Evolutionary conservation across 2,797 vertebrate genomes (phyloP).

Genomic region (Cynopterus sphinx): DNA sequence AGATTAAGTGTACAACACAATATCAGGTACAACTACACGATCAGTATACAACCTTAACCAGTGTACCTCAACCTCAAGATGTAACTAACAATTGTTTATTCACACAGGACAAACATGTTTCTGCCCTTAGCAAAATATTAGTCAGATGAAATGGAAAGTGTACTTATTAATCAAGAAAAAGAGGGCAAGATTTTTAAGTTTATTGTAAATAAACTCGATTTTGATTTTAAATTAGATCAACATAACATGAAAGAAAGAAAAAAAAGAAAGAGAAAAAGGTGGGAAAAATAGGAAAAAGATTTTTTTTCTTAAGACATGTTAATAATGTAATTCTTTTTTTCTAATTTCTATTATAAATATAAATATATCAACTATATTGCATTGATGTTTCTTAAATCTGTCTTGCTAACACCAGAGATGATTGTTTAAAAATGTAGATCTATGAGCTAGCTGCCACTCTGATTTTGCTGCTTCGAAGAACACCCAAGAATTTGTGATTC

Average conservation of each 20-base stretch:
- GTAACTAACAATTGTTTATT: not conserved
- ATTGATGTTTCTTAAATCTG: not conserved
- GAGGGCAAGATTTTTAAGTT: not conserved
- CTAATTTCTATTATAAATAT: not conserved
- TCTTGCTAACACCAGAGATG: not conserved
- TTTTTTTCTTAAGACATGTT: not conserved
- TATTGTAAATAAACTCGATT: not conserved
- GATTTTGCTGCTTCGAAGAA: not conserved
- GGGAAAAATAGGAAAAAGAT: not conserved
- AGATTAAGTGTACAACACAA: not conserved
- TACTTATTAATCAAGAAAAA: slow-evolving; percentile 20
- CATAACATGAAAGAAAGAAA: not conserved
- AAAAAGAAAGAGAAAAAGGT: not conserved
- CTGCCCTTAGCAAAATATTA: not conserved
- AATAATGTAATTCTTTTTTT: not conserved
- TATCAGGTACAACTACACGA: not conserved
- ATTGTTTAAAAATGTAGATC: not conserved
- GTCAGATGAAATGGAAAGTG: not conserved
- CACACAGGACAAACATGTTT: not conserved
- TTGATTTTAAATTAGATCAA: not conserved
- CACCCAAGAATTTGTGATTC: not conserved
- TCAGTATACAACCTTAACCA: not conserved
- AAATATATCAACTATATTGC: not conserved
- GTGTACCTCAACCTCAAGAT: not conserved
- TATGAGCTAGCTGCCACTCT: not conserved